A percentile compares a stretch with the other conserved stretches of the same genome.
These are phyloP conservation scores for Cheilinus undulatus DNA, from an alignment of 2,113 vertebrate genomes.

Conservation along the genomic window DNA sequence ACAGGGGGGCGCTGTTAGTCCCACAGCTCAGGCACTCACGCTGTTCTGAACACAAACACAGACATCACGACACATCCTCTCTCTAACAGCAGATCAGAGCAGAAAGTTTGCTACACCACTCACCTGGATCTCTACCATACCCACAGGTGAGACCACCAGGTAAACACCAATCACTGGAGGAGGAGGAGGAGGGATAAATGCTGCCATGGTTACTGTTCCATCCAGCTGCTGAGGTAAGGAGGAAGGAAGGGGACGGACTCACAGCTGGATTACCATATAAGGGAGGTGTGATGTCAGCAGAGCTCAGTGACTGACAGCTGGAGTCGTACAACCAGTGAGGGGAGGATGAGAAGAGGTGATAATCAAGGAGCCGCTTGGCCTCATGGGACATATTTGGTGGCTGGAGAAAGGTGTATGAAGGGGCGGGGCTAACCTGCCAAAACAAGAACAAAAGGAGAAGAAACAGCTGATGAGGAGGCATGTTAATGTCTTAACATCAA, in stretches of 20 bases:
- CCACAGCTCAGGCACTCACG: slow-evolving; percentile 88
- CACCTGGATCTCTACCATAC: slow-evolving; percentile 50
- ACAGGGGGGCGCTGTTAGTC: slow-evolving; percentile 85
- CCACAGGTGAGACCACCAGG: slow-evolving; percentile 27
- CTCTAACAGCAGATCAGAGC: background rate
- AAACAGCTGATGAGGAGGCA: background rate
- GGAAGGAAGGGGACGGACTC: slow-evolving; percentile 58
- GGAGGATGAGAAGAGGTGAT: slow-evolving; percentile 53
- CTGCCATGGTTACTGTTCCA: slow-evolving; percentile 26
- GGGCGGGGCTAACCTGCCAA: slow-evolving; percentile 15
- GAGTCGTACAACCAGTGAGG: slow-evolving; percentile 78
- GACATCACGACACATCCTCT: background rate
- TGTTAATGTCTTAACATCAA: too few relatives aligned
- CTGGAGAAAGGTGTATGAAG: slow-evolving; percentile 24
- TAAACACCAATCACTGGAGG: slow-evolving; percentile 4
- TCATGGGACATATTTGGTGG: slow-evolving; percentile 1
- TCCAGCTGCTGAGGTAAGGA: slow-evolving; percentile 21
- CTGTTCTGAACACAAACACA: slow-evolving; percentile 75
- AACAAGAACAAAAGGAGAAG: background rate
- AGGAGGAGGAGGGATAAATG: background rate
- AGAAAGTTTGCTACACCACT: background rate
- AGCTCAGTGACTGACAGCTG: slow-evolving; percentile 44
- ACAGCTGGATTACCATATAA: slow-evolving; percentile 65
- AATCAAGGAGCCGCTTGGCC: background rate
- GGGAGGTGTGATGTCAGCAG: slow-evolving; percentile 43